Evolutionary conservation across 2,113 vertebrate species (phyloP).

Genomic region (Gasterosteus aculeatus): DNA sequence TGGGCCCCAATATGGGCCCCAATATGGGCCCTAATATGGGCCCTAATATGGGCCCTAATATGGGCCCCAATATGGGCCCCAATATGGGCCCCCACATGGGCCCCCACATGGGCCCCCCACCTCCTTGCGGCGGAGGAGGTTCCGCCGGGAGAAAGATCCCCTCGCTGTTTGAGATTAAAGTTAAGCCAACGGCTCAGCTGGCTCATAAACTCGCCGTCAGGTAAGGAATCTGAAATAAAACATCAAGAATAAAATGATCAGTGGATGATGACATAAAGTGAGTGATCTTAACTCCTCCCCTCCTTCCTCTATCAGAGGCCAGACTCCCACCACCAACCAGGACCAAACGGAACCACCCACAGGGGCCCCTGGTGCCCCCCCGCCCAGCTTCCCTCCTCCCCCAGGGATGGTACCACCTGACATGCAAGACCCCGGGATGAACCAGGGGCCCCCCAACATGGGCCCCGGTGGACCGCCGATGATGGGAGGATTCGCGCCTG

Average conservation of each 20-base stretch:
- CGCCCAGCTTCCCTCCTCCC: constrained; percentile 84
- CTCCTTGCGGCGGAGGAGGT: constrained; percentile 75
- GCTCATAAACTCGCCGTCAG: constrained; percentile 93
- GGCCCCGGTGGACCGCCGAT: constrained; percentile 81
- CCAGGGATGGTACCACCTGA: constrained; percentile 80
- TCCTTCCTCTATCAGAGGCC: constrained; percentile 62
- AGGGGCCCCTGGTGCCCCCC: constrained; percentile 71
- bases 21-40: no score
- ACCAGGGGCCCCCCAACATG: constrained; percentile 79
- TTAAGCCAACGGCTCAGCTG: constrained; percentile 92
- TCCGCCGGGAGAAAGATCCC: constrained; percentile 89
- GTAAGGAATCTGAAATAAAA: constrained; percentile 65
- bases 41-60: no score
- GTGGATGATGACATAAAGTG: neutral
- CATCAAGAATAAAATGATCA: neutral
- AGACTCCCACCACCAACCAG: constrained; percentile 69
- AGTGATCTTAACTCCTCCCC: neutral
- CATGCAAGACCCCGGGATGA: constrained; percentile 81
- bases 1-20: no score
- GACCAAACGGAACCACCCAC: constrained; percentile 68
- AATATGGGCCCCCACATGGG: neutral
- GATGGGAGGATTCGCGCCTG: constrained; percentile 85
- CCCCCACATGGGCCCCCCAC: constrained; percentile 83
- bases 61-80: constrained; percentile 73
- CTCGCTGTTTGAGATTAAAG: constrained; percentile 94